Conservation (phyloP, 2,797 vertebrate genomes). For the Poecilia picta region DNA sequence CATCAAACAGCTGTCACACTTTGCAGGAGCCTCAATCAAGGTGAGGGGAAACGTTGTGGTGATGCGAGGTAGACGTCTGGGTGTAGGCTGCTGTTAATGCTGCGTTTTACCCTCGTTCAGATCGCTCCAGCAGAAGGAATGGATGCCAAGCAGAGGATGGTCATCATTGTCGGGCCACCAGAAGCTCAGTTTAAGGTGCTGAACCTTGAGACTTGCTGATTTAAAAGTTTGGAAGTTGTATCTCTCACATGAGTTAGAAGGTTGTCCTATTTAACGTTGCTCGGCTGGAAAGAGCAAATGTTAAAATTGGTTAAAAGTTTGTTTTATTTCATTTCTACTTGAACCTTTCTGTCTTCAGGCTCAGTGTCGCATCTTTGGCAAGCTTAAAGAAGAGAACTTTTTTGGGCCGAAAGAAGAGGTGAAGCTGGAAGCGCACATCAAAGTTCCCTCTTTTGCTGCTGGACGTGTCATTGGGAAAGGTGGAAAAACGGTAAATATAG, state of each 20-base stretch:
- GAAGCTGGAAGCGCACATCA: constrained; percentile 98
- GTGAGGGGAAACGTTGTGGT: constrained; percentile 73
- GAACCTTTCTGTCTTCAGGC: constrained; percentile 75
- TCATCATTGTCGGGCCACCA: constrained; percentile 95
- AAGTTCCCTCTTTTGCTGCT: constrained; percentile 97
- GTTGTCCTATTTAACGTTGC: not conserved
- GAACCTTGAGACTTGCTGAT: not conserved
- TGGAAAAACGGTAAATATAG: constrained; percentile 91
- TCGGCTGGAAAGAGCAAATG: not conserved
- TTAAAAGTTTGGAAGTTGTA: not conserved
- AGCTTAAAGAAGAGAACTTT: constrained; percentile 99
- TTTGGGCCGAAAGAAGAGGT: constrained; percentile 99
- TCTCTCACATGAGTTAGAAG: not conserved
- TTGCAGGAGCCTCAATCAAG: constrained; percentile 98
- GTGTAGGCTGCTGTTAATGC: not conserved
- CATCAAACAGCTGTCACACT: constrained; percentile 98
- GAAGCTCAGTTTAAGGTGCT: constrained; percentile 99
- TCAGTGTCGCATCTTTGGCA: constrained; percentile 98
- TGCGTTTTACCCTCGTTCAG: constrained; percentile 64
- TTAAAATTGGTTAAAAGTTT: not conserved
- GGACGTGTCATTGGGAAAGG: constrained; percentile 98
- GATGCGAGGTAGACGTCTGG: constrained; percentile 7
- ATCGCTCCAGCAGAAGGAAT: constrained; percentile 95
- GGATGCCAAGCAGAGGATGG: constrained; percentile 95
- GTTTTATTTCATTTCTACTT: constrained; percentile 19